phyloP scores from a whole-genome alignment of 2,113 vertebrate genomes.

The Gallinago paraguaiae region DNA sequence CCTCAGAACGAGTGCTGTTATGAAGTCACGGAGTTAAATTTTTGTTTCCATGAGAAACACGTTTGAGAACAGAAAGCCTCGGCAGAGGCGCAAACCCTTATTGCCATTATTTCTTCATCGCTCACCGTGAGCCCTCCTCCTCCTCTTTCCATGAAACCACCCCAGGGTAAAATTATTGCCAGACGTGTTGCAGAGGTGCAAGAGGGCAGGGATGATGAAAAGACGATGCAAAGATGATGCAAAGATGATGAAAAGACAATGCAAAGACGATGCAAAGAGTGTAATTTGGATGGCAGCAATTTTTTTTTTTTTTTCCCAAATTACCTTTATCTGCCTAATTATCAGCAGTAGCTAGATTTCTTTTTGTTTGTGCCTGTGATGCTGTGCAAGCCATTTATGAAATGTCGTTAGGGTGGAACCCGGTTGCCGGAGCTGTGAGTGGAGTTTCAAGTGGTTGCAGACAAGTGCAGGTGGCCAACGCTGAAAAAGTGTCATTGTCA shows the following conservation, averaged over 20 bases:
- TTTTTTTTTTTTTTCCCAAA: neutral
- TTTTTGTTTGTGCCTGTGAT: neutral
- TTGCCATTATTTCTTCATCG: neutral
- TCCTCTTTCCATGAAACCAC: neutral
- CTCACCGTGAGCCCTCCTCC: neutral
- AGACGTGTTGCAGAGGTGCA: neutral
- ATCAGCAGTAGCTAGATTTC: neutral
- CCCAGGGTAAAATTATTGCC: neutral
- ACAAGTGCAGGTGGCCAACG: neutral
- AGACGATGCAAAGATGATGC: too few relatives aligned
- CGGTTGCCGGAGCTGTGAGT: neutral
- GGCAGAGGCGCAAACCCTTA: neutral
- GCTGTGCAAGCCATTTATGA: neutral
- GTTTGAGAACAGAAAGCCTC: neutral
- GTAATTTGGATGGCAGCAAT: neutral
- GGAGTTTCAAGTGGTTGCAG: conserved; percentile 17
- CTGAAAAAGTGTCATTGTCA: neutral
- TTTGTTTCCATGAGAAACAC: neutral
- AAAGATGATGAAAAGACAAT: too few relatives aligned
- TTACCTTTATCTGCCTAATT: neutral
- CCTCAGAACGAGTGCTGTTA: neutral
- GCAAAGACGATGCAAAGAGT: too few relatives aligned
- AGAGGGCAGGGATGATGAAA: neutral
- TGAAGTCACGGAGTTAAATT: neutral
- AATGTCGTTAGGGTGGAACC: neutral